Conservation (phyloP, 2,797 vertebrate species). For the Sebastes steindachneri region DNA sequence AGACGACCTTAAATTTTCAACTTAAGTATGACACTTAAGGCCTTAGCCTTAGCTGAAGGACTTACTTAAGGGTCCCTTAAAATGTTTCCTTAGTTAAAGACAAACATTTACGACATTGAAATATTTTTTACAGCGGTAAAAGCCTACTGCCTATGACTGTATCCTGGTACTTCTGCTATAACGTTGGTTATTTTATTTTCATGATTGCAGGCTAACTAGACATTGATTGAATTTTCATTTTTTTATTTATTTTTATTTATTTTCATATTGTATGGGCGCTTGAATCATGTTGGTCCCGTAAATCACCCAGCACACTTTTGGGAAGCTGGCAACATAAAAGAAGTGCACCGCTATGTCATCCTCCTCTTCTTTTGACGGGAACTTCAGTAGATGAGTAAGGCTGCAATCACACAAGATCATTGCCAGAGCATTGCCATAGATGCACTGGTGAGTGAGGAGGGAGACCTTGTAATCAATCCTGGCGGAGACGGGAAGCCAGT, state of each 20-base stretch:
- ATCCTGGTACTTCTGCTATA: background rate
- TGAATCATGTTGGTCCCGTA: background rate
- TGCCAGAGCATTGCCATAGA: no score
- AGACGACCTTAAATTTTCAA: background rate
- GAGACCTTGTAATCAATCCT: no score
- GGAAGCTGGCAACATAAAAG: background rate
- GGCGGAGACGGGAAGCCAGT: no score
- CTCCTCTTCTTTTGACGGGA: background rate
- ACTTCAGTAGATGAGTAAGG: no score
- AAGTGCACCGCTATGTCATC: background rate
- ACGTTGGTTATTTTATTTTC: background rate
- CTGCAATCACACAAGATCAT: no score
- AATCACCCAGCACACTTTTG: background rate
- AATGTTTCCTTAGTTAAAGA: background rate
- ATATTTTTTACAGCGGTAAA: background rate
- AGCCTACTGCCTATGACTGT: background rate
- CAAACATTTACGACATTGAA: background rate
- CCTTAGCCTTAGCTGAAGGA: background rate
- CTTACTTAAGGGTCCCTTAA: background rate
- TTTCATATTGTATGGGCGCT: no score
- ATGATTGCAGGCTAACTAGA: background rate
- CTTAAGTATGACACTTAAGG: background rate
- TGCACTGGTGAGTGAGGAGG: no score
- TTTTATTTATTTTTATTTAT: background rate
- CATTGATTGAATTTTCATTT: background rate